Evolutionary conservation across 1,140 invertebrate genomes (phyloP), one percentile per base, ranked within the genome.

Genomic region (Trypoxylus dichotomus): DNA sequence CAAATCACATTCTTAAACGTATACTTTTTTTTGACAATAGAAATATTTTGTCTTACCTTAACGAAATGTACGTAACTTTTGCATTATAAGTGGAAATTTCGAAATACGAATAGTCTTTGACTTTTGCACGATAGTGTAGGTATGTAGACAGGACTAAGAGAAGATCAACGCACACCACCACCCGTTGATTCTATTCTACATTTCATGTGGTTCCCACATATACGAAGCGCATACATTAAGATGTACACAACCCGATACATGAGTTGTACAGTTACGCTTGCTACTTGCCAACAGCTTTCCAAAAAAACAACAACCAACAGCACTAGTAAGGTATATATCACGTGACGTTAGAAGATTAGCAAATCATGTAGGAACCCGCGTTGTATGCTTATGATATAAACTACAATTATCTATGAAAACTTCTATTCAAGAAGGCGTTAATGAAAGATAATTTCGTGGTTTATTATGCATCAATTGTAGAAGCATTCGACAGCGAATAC

Each of bases 101-200:
- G n/a, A n/a, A n/a, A n/a, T n/a, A n/a, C 0, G 32, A 7, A 37
- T 8, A 37, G 32, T 37, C 10, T 37, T 37, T 5, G 15, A 54
- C 47, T n/a, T 54, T 2, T 54, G 47, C n/a, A 54, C n/a, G 19
- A 54, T 6, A 19, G 6, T 54, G 47, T 54, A 54, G 5, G 19
- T 54, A 54, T 7, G 19, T 54, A 54, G 47, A 54, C 24, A 68
- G n/a, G 15, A 15, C 27, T 74, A 42, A 29, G 29, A 32, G 32
- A 24, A 43, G 29, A 43, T 37, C 10, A 43, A 43, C 72, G 72
- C 8, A 21, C 72, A 43, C 72, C 72, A 43, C 72, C 72, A 74
- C 72, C 72, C 72, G 72, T 29, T 74, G 72, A 37, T 74, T 74
- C 19, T 5, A 74, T 74, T 41, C 72, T 24, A 74, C 72, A 74